A percentile compares a stretch with the other conserved stretches of the same genome.
These are phyloP conservation scores for Spinus pinus DNA, from an alignment of 2,797 vertebrate species.

Conservation along the genomic window DNA sequence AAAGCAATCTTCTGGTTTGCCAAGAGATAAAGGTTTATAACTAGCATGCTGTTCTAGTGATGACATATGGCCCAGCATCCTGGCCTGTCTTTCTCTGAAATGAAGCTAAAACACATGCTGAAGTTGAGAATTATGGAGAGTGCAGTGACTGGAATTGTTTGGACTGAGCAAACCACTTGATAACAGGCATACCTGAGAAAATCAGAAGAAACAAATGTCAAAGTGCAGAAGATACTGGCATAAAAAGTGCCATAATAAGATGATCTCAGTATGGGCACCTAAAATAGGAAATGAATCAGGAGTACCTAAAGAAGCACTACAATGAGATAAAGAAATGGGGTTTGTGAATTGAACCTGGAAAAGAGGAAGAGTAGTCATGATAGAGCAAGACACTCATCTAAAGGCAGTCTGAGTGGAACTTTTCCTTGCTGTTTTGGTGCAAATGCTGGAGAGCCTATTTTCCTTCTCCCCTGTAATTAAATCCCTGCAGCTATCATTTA, in stretches of 20 bases:
- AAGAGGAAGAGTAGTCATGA: neutral
- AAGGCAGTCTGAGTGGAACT: neutral
- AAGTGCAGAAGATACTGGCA: neutral
- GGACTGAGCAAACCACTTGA: neutral
- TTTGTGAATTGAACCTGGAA: neutral
- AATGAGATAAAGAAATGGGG: neutral
- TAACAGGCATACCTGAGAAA: conserved; percentile 36
- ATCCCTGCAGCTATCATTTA: neutral
- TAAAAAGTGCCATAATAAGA: neutral
- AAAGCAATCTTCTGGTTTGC: conserved; percentile 36
- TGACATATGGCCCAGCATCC: conserved; percentile 14
- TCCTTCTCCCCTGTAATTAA: neutral
- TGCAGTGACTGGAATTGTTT: conserved; percentile 11
- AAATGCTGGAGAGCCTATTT: neutral
- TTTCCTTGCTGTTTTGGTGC: neutral
- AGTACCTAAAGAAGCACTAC: neutral
- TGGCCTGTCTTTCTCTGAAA: neutral
- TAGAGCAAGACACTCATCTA: neutral
- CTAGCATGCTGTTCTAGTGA: conserved; percentile 24
- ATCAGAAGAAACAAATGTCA: conserved; percentile 17
- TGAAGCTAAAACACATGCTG: neutral
- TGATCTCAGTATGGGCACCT: neutral
- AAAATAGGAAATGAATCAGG: neutral
- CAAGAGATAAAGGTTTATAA: conserved; percentile 41
- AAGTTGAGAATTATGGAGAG: conserved; percentile 1